Percentiles rank a stretch among this genome's conserved stretches.
These are phyloP conservation scores for Diadegma fenestrale DNA, from an alignment of 2,888 invertebrate genomes.

Conservation along the genomic window DNA sequence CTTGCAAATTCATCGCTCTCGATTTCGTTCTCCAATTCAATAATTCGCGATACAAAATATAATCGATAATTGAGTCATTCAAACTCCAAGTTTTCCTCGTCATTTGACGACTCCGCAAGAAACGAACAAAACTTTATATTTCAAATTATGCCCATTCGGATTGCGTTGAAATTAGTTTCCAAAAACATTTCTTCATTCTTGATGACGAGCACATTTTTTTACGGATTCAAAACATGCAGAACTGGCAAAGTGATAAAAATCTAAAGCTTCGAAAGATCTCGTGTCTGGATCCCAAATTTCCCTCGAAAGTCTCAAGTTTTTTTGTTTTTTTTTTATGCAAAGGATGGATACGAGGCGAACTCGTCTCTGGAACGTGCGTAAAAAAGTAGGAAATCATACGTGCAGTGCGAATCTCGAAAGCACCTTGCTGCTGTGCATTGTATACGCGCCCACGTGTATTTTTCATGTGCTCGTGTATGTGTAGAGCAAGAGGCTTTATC, in stretches of 20 bases:
- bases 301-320: constrained; percentile 23
- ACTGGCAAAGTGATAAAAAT: constrained; percentile 35
- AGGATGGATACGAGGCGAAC: constrained; percentile 27
- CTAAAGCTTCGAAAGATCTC: constrained; percentile 49
- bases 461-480: constrained; percentile 56
- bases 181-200: too few species aligned
- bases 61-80: too few species aligned
- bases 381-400: constrained; percentile 60
- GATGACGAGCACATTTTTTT: background rate
- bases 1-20: constrained; percentile 23
- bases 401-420: constrained; percentile 76
- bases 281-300: constrained; percentile 12
- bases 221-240: background rate
- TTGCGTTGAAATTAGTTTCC: too few species aligned
- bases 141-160: too few species aligned
- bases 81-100: too few species aligned
- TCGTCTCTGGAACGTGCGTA: constrained; percentile 71
- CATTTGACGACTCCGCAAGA: too few species aligned
- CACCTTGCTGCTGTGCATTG: constrained; percentile 75
- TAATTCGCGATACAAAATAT: too few species aligned
- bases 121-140: too few species aligned
- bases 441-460: constrained; percentile 79
- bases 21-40: background rate
- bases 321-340: constrained; percentile 18
- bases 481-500: background rate